These are phyloP conservation scores for Diceros bicornis DNA, from an alignment of 2,797 vertebrate species.

Conservation along the genomic window DNA sequence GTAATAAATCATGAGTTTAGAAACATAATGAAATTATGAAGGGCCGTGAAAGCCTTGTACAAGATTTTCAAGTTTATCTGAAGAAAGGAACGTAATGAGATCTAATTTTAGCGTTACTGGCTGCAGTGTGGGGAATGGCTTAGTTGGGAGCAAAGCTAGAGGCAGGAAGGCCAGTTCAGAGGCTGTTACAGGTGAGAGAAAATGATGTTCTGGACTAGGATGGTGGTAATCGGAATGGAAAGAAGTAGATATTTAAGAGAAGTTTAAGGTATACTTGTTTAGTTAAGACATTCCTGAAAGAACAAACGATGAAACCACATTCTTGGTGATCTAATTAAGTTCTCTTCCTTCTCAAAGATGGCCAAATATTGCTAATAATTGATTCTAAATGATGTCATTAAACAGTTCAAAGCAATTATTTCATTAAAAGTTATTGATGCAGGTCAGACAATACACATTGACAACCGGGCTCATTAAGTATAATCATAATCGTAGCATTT, in stretches of 20 bases:
- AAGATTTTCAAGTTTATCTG: not conserved
- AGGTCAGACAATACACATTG: not conserved
- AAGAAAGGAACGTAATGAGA: not conserved
- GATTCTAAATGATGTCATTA: not conserved
- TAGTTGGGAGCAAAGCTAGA: not conserved
- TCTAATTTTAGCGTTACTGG: not conserved
- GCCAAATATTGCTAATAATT: not conserved
- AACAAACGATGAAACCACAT: not conserved
- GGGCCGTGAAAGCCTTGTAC: not conserved
- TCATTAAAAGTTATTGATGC: not conserved
- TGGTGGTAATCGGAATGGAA: rapidly evolving
- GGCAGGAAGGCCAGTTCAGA: not conserved
- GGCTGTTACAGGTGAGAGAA: not conserved
- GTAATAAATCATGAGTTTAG: not conserved
- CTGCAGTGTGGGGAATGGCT: not conserved
- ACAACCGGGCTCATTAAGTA: not conserved
- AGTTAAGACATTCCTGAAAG: not conserved
- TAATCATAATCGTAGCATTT: not conserved
- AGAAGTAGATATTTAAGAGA: not conserved
- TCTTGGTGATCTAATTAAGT: not conserved
- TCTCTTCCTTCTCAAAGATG: not conserved
- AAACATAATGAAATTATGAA: not conserved
- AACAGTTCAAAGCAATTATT: not conserved
- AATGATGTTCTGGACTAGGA: not conserved
- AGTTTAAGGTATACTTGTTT: not conserved